phyloP scores from a whole-genome alignment of 2,797 vertebrate species.

The Varecia variegata region DNA sequence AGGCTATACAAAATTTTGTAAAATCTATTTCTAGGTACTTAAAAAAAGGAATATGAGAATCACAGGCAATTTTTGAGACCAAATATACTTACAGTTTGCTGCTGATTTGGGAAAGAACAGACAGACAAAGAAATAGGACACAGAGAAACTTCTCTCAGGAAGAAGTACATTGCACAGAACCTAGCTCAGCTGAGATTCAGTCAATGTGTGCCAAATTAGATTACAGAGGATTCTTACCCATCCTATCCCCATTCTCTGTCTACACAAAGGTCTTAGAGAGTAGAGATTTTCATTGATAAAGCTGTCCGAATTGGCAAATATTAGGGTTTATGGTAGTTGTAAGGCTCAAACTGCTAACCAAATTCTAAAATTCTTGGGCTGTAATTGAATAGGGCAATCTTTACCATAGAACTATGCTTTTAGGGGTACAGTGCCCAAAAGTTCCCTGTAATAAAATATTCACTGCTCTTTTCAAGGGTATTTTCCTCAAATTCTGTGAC shows the following conservation, averaged over 20 bases:
- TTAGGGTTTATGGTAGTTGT: constrained; percentile 56
- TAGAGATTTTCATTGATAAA: constrained; percentile 43
- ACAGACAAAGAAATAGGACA: neutral
- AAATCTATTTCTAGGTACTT: constrained; percentile 43
- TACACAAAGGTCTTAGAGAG: neutral
- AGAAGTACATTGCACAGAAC: neutral
- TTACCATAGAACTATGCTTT: neutral
- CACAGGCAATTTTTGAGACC: neutral
- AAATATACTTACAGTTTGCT: constrained; percentile 15
- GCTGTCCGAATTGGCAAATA: constrained; percentile 63
- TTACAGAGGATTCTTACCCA: neutral
- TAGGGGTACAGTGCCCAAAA: neutral
- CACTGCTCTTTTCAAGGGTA: neutral
- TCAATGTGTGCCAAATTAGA: neutral
- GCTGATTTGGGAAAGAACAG: neutral
- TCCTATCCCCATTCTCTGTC: too few relatives aligned
- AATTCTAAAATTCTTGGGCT: constrained; percentile 44
- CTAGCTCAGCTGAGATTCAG: neutral
- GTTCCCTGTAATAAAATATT: neutral
- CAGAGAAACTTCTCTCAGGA: neutral
- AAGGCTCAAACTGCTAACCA: constrained; percentile 61
- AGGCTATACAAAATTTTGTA: constrained; percentile 10
- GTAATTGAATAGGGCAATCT: constrained; percentile 55
- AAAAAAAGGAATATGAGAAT: constrained; percentile 6
- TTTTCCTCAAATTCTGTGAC: neutral